Evolutionary conservation across 2,797 vertebrate genomes (phyloP), one percentile per base, ranked within the genome.

Genomic region (Falco concolor): DNA sequence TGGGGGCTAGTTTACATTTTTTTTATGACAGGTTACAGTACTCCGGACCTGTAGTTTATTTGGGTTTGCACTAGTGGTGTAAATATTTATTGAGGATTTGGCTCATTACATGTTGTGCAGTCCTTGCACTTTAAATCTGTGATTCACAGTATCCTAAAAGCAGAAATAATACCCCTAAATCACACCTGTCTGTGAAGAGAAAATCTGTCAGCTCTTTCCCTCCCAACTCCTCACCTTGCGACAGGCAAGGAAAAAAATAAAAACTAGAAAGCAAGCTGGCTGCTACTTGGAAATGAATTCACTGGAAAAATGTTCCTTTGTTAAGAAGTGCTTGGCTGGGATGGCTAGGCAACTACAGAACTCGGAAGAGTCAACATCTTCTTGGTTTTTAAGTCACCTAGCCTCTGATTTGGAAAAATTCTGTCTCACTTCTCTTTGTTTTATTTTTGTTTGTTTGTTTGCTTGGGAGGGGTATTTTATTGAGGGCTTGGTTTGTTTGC

Each of bases 21-120:
- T 95, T 93, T 94, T 65, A 90, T 94, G 91, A 95, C 95, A 95
- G 84, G 84, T 92, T 96, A 73, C 72, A 78, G 50, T 90, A 84
- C 47, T 93, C 56, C 57, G 53, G 82, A 92, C 75, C 65, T 83
- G 54, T 12, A 87, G 80, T 84, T 91, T 97, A 89, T 94, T 96
- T 93, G 75, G 90, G 95, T 92, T 95, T 95, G 54, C 84, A 72
- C 69, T 52, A 82, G 65, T 68, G 89, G 91, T 95, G 79, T 82
- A 94, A 95, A 90, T 91, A 94, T 96, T 96, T 96, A 82, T 95
- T 84, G 93, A 96, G 72, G 27, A 74, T 92, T 89, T 76, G 44
- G 90, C 57, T 92, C 93, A 82, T 89, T 94, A 93, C 22, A 40
- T 96, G 89, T 96, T 85, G 64, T 89, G 65, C 68, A 90, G 78